Evolutionary conservation across 2,888 invertebrate genomes (phyloP).

Genomic region (Drosophila koepferae): DNA sequence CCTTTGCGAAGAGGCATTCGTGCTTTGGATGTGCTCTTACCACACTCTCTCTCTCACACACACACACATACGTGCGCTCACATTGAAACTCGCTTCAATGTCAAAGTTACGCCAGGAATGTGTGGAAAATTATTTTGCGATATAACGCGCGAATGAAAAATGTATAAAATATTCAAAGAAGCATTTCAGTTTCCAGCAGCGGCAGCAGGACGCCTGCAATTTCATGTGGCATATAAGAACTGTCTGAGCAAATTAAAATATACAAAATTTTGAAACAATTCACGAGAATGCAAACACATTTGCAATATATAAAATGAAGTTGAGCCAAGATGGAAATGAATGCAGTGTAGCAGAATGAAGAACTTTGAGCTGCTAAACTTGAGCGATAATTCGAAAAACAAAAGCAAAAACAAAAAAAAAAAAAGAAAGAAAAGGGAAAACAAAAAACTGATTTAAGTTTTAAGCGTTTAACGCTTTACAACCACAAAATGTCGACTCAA

Average conservation of each 20-base stretch:
- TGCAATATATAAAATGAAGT: slow-evolving; percentile 32
- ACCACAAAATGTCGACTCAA: slow-evolving; percentile 76
- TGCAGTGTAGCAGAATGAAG: slow-evolving; percentile 17
- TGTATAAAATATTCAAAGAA: slow-evolving; percentile 76
- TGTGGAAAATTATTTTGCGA: slow-evolving; percentile 71
- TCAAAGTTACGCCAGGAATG: slow-evolving; percentile 69
- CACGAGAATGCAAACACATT: slow-evolving; percentile 30
- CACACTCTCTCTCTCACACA: not conserved
- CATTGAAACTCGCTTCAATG: slow-evolving; percentile 56
- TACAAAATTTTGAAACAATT: slow-evolving; percentile 50
- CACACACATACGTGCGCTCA: slow-evolving; percentile 22
- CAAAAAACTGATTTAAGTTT: slow-evolving; percentile 74
- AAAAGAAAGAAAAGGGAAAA: slow-evolving; percentile 13
- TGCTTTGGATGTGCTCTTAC: slow-evolving; percentile 55
- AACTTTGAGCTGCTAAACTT: slow-evolving; percentile 45
- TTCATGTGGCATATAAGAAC: slow-evolving; percentile 3
- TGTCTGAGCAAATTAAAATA: slow-evolving; percentile 29
- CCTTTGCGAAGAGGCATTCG: slow-evolving; percentile 49
- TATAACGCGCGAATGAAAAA: slow-evolving; percentile 73
- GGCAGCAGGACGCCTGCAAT: slow-evolving; percentile 12
- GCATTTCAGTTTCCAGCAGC: slow-evolving; percentile 45
- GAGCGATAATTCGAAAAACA: slow-evolving; percentile 43
- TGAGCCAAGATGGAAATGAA: slow-evolving; percentile 3
- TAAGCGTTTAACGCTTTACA: slow-evolving; percentile 78
- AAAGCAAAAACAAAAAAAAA: slow-evolving; percentile 1